phyloP scores from a whole-genome alignment of 2,797 vertebrate genomes.

The Tinamus major region DNA sequence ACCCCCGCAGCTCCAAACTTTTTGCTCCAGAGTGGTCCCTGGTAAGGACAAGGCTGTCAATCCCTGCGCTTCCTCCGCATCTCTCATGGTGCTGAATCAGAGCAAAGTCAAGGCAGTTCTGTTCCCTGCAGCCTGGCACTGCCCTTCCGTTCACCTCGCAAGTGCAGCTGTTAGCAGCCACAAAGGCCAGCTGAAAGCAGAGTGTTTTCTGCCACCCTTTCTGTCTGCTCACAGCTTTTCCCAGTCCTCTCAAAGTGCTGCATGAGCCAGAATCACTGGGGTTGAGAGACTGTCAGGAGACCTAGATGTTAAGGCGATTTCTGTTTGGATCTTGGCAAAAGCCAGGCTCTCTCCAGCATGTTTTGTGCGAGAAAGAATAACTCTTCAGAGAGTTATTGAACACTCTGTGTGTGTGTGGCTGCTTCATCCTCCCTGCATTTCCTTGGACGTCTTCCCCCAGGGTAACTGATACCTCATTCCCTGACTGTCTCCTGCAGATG shows the following conservation, averaged over 20 bases:
- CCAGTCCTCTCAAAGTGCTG: background rate
- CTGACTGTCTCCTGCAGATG: rapidly evolving
- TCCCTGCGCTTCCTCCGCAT: background rate
- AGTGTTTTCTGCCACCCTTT: background rate
- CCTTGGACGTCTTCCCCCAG: background rate
- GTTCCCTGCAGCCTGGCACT: background rate
- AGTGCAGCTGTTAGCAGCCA: background rate
- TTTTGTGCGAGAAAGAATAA: background rate
- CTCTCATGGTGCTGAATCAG: background rate
- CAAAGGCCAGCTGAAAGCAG: background rate
- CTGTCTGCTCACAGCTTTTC: background rate
- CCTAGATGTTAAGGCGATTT: background rate
- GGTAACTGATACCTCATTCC: background rate
- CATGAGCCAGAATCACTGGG: background rate
- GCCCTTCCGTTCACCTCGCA: background rate
- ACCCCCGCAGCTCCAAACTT: background rate
- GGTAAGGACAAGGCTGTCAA: background rate
- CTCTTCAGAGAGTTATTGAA: background rate
- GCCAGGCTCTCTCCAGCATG: background rate
- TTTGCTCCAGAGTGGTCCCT: background rate
- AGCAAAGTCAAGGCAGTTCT: background rate
- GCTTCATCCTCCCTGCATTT: background rate
- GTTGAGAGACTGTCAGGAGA: background rate
- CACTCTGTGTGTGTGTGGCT: background rate
- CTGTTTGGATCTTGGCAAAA: background rate